Evolutionary conservation across 2,797 vertebrate species (phyloP).

Genomic region (Micropoecilia bifurca): DNA sequence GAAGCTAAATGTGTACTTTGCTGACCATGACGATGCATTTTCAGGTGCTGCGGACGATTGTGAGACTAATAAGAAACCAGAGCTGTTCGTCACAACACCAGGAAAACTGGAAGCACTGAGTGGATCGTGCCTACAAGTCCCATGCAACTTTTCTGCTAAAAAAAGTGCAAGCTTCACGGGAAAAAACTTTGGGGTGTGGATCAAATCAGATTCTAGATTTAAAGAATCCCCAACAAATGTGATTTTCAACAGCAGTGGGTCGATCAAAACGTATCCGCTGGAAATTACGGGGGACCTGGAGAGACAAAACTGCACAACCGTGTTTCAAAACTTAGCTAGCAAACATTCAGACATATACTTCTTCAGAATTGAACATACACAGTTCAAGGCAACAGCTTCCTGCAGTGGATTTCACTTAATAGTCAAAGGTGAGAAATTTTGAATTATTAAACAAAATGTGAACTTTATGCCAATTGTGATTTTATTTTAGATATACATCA

Average conservation of each 20-base stretch:
- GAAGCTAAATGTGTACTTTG: not conserved
- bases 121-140: constrained; percentile 69
- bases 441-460: not conserved
- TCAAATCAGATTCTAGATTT: not conserved
- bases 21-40: constrained; percentile 5
- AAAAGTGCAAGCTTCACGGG: rapidly evolving
- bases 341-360: not conserved
- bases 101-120: constrained; percentile 36
- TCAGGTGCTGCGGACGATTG: constrained; percentile 18
- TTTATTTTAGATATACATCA: not conserved
- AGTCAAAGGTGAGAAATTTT: not conserved
- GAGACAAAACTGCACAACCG: constrained; percentile 10
- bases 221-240: not conserved
- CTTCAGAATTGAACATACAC: not conserved
- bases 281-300: not conserved
- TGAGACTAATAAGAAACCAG: rapidly evolving
- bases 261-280: not conserved
- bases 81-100: constrained; percentile 19
- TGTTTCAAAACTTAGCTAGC: not conserved
- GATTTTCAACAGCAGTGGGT: constrained; percentile 37
- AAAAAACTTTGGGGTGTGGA: constrained; percentile 33
- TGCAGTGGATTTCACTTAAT: not conserved
- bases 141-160: constrained; percentile 34
- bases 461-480: not conserved
- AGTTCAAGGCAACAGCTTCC: not conserved